phyloP scores from a whole-genome alignment of 2,113 vertebrate species.

The Tragelaphus scriptus region DNA sequence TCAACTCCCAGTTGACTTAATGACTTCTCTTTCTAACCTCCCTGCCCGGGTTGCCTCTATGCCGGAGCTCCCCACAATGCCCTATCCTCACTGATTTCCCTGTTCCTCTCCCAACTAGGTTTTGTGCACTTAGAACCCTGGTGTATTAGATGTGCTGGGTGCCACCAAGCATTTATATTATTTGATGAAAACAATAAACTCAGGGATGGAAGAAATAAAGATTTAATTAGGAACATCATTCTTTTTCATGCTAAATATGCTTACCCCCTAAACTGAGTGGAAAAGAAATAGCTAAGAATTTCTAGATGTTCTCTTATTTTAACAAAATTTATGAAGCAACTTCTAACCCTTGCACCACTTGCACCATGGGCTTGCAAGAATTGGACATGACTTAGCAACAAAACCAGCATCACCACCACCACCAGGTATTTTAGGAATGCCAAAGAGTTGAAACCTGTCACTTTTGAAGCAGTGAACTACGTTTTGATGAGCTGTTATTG shows the following conservation, averaged over 20 bases:
- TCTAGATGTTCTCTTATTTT: neutral
- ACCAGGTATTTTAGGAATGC: neutral
- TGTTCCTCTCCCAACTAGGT: neutral
- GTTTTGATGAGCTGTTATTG: neutral
- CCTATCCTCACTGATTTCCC: neutral
- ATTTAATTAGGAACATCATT: neutral
- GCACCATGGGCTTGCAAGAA: neutral
- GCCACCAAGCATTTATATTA: neutral
- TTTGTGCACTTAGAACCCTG: neutral
- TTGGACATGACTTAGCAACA: neutral
- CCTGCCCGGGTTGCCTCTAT: neutral
- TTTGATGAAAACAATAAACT: neutral
- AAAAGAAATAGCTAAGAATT: neutral
- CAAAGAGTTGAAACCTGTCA: neutral
- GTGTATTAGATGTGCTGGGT: neutral
- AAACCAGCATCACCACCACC: neutral
- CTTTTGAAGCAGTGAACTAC: neutral
- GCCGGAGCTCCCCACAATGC: rapidly evolving
- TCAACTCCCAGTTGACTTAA: neutral
- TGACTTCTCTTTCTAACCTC: neutral
- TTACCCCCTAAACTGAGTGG: neutral
- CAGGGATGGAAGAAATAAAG: neutral
- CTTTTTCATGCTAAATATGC: neutral
- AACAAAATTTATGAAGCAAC: neutral
- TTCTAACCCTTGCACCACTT: neutral